Conservation (phyloP, 2,888 invertebrate species). For the Hymenopus coronatus region DNA sequence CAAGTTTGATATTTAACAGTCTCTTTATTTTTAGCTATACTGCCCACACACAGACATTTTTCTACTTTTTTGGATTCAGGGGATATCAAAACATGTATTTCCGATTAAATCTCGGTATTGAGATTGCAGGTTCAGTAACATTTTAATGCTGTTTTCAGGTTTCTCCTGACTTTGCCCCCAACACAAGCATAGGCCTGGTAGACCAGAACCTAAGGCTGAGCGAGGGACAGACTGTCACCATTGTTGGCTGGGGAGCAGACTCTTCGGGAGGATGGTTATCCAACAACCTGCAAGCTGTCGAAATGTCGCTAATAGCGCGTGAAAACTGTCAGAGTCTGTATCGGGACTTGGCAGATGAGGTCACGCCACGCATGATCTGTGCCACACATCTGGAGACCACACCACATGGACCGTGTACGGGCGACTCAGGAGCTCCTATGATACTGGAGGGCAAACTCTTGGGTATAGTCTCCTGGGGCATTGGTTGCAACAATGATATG, state of each 20-base stretch:
- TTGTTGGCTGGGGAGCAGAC: neutral
- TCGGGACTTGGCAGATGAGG: neutral
- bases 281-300: neutral
- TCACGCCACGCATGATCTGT: neutral
- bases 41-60: too few species aligned
- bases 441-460: neutral
- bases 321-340: neutral
- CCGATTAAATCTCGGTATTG: too few species aligned
- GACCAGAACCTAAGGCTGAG: neutral
- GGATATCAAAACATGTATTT: too few species aligned
- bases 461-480: neutral
- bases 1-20: too few species aligned
- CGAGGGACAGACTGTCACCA: neutral
- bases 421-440: neutral
- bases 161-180: neutral
- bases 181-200: neutral
- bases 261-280: neutral
- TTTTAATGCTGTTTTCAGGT: neutral
- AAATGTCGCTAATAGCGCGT: neutral
- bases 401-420: neutral
- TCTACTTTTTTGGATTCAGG: too few species aligned
- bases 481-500: neutral
- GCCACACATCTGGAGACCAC: neutral
- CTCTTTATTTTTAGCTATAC: too few species aligned
- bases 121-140: too few species aligned